Evolutionary conservation across 2,888 invertebrate species (phyloP).

Genomic region (Pecten maximus): DNA sequence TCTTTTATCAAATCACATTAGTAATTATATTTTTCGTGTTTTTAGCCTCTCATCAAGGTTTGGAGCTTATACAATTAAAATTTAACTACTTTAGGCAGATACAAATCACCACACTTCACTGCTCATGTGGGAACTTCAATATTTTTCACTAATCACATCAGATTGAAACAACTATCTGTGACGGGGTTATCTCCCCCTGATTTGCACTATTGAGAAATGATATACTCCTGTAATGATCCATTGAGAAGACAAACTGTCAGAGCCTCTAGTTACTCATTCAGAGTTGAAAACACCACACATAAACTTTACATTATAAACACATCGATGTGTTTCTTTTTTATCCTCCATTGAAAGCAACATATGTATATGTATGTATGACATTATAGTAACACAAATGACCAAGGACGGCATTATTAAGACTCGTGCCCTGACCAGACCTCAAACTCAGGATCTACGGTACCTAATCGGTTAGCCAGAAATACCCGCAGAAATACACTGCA

Average conservation of each 20-base stretch:
- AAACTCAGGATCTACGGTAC: too few species aligned
- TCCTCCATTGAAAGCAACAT: neutral
- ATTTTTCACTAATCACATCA: constrained; percentile 28
- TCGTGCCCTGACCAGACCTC: too few species aligned
- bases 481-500: too few species aligned
- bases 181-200: constrained; percentile 23
- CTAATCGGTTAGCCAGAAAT: too few species aligned
- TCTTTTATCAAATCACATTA: constrained; percentile 35
- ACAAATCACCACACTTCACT: constrained; percentile 1
- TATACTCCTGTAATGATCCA: constrained; percentile 1
- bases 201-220: neutral
- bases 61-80: constrained; percentile 26
- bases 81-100: neutral
- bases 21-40: constrained; percentile 28
- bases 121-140: constrained; percentile 29
- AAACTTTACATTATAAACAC: neutral
- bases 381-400: too few species aligned
- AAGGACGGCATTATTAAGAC: too few species aligned
- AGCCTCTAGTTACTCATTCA: neutral
- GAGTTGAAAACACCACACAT: neutral
- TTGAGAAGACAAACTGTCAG: neutral
- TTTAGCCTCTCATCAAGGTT: constrained; percentile 33
- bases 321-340: neutral
- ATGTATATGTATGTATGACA: too few species aligned
- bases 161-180: constrained; percentile 29